Evolutionary conservation across 2,888 invertebrate genomes (phyloP), one percentile per base, ranked within the genome.

Genomic region (Nemurella pictetii): DNA sequence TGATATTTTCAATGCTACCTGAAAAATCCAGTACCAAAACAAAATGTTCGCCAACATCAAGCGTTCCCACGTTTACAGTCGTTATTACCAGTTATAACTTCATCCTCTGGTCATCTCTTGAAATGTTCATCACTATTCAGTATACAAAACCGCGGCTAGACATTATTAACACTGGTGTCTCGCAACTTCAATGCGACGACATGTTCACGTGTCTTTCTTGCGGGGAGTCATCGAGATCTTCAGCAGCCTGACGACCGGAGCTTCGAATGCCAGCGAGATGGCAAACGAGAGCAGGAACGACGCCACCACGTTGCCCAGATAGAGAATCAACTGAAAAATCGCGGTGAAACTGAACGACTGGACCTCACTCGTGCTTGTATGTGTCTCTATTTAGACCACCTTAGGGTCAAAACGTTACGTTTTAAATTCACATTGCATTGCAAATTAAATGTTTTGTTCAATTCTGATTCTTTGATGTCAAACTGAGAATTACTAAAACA

Each of bases 211-310:
- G 30, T 28, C n/a, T 88, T 89, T 90, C 90, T 89, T 90, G 89
- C 89, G 90, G 88, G 88, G 89, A 87, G 87, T 90, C 89, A 93
- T 90, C 85, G 92, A 90, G 87, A 96, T 93, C 91, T 96, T 96
- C 86, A 96, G 92, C 86, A 96, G 90, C 88, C 95, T 93, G 80
- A 96, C 95, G 81, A 95, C 93, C 0, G 96, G 96, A n/a, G 96
- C 95, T 89, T 96, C 96, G 88, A 96, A 94, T 0, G 94, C 92
- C 87, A 96, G 90, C 12, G 96, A 96, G 86, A 96, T 93, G 87
- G 94, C 92, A 89, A 96, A 96, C 0, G 96, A 95, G 55, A 93
- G 90, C 84, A 95, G 88, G 89, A 96, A 96, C 2, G 96, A 95
- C 87, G 95, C 92, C 35, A 96, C 95, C 28, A 95, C 93, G 89